Base-by-base conservation (phyloP, 2,113 vertebrate genomes). In the Calyptomena viridis region DNA sequence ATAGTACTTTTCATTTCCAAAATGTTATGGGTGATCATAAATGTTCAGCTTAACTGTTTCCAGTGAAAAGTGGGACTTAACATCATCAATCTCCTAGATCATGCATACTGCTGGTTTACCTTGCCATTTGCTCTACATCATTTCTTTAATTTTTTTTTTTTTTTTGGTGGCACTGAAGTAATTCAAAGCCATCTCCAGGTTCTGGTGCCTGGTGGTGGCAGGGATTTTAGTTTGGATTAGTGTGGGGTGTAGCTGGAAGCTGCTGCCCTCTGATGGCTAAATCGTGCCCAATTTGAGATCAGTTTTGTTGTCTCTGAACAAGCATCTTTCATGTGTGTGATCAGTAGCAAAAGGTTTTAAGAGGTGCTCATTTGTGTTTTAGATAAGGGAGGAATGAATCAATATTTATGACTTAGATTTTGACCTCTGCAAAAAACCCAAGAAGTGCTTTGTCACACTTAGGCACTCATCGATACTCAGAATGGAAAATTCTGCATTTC, bases 191-290 rank as follows among this genome's bases (percentile, higher is more conserved):
- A 5, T 47, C 39, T 60, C 59, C 46, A 73, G 35, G 13, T 66
- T 39, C n/a, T 66, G 42, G 25, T 62, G 50, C 71, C 35, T 56
- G 0, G 0, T 73, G 60, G 25, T 58, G 31, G 16, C 50, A 44
- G 6, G 19, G 71, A 18, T 77, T 89, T 83, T 44, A 15, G 8
- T n/a, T 60, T 1, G 7, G 46, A 28, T 60, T n/a, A 14, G 17
- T 24, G 75, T 37, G 44, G 31, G n/a, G 44, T 68, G 85, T 44
- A 86, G 88, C 47, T 88, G 27, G 75, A 78, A 90, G 47, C n/a
- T 94, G 68, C 92, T 95, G 92, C 92, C 90, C 83, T 86, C 93
- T 72, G 46, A 90, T 72, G 92, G 84, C 64, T 86, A 15, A 77
- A 59, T 52, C 20, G 5, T 11, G 18, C 42, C 76, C 37, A 37